Conservation (phyloP, 1,140 invertebrate species). For the Polypedilum pembai region DNA sequence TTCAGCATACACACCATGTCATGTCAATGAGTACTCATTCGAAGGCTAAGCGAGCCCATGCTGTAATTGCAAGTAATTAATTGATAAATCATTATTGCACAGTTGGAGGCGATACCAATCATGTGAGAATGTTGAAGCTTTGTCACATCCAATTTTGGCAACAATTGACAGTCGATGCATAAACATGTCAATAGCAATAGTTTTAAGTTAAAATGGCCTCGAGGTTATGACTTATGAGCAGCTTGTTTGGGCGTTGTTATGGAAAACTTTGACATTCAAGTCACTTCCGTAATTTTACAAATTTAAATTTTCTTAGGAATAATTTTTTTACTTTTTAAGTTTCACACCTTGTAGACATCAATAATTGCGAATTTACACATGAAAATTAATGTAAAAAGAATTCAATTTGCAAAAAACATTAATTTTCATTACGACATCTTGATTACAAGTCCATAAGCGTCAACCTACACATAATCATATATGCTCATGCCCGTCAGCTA, state of each 20-base stretch:
- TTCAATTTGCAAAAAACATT: too few relatives aligned
- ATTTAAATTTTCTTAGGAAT: too few relatives aligned
- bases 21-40: neutral
- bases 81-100: conserved; percentile 13
- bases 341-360: too few relatives aligned
- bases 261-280: neutral
- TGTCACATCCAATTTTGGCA: neutral
- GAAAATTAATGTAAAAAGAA: too few relatives aligned
- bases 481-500: too few relatives aligned
- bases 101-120: neutral
- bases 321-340: too few relatives aligned
- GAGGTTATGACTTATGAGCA: neutral
- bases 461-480: too few relatives aligned
- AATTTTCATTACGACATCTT: too few relatives aligned
- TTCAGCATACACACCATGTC: too few relatives aligned
- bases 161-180: neutral
- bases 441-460: too few relatives aligned
- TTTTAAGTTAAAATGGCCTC: neutral
- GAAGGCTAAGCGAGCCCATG: neutral
- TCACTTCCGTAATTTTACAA: too few relatives aligned
- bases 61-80: conserved; percentile 2
- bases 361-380: too few relatives aligned
- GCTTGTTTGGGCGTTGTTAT: neutral
- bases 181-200: neutral
- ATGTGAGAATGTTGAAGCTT: neutral